Conservation (phyloP, 2,888 invertebrate genomes). For the Eupithecia abbreviata region DNA sequence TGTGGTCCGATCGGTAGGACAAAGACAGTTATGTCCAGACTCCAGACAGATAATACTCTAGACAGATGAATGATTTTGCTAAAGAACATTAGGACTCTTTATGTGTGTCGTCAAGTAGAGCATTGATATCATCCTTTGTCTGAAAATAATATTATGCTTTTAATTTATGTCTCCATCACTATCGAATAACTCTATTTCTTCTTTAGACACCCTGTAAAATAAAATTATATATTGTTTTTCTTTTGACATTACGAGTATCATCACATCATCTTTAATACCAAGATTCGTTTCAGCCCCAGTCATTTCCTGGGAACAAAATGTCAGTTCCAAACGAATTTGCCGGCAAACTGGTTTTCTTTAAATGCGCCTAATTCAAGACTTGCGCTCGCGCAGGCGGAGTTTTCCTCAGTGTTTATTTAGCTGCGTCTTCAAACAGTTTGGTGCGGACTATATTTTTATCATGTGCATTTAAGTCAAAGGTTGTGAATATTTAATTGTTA, state of each 20-base stretch:
- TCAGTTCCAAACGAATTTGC: constrained; percentile 8
- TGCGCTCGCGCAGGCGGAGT: constrained; percentile 15
- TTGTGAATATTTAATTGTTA: not conserved
- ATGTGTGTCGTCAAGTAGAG: no score
- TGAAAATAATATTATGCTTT: no score
- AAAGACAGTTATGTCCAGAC: no score
- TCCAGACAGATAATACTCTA: no score
- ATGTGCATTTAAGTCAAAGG: not conserved
- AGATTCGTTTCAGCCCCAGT: not conserved
- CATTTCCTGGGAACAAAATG: not conserved
- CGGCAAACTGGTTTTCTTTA: constrained; percentile 31
- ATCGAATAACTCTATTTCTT: not conserved
- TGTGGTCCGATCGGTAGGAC: no score
- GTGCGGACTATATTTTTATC: not conserved
- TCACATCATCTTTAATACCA: not conserved
- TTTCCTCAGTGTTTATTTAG: constrained; percentile 38
- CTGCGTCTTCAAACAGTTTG: constrained; percentile 23
- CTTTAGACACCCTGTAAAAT: not conserved
- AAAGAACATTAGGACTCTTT: no score
- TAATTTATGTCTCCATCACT: no score
- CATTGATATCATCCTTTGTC: no score
- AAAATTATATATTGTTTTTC: not conserved
- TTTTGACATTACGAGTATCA: not conserved
- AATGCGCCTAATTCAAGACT: constrained; percentile 25
- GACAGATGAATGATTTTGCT: no score